Conservation (phyloP, 2,113 vertebrate genomes). For the Setophaga petechia region DNA sequence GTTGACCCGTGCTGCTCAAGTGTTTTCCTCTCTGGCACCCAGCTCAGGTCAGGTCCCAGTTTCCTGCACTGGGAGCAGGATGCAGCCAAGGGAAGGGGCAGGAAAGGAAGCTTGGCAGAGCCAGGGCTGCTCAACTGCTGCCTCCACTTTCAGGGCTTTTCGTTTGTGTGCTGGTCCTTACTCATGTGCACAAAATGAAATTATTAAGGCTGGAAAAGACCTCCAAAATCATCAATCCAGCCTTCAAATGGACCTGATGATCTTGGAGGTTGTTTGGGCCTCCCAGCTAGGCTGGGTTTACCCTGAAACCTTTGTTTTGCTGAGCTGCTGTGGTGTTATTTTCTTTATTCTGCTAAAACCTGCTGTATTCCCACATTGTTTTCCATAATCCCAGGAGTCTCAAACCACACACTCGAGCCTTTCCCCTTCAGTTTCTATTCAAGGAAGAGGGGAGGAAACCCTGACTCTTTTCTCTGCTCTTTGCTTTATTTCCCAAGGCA, state of each 20-base stretch:
- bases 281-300: accelerated
- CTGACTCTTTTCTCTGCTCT: not conserved
- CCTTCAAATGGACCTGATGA: accelerated
- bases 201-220: too few relatives aligned
- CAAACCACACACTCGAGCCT: not conserved
- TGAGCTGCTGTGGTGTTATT: not conserved
- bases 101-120: not conserved
- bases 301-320: accelerated
- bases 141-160: not conserved
- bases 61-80: conserved; percentile 8
- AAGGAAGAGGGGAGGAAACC: conserved; percentile 3
- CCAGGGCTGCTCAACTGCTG: not conserved
- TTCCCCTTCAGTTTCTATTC: not conserved
- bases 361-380: not conserved
- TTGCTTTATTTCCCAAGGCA: conserved; percentile 44
- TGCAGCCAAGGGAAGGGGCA: not conserved
- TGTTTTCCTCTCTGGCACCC: not conserved
- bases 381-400: not conserved
- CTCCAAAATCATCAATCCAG: too few relatives aligned
- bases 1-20: accelerated
- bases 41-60: not conserved
- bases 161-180: accelerated
- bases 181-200: not conserved
- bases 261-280: not conserved
- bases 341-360: not conserved